Evolutionary conservation across 2,113 vertebrate genomes (phyloP).

Genomic region (Microcebus jonahi): DNA sequence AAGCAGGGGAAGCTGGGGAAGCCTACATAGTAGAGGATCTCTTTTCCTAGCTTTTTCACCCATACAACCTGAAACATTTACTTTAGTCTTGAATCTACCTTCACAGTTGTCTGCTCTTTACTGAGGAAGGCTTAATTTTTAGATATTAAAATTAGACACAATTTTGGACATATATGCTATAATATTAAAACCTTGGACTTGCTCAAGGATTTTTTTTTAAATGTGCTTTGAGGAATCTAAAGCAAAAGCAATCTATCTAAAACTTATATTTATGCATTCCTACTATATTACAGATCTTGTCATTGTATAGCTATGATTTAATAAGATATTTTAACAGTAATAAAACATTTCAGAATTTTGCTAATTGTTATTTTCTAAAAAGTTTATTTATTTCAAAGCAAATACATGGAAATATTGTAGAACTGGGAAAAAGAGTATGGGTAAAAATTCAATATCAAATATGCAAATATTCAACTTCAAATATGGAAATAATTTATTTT

Average conservation of each 20-base stretch:
- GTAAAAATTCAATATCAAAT: constrained; percentile 24
- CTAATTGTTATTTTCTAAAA: constrained; percentile 5
- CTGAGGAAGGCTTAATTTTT: background rate
- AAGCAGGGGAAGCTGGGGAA: background rate
- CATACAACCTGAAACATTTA: background rate
- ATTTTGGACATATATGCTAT: background rate
- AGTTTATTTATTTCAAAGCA: constrained; percentile 8
- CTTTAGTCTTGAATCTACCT: background rate
- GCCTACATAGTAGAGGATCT: background rate
- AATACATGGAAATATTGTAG: background rate
- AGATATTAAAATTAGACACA: background rate
- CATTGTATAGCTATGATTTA: background rate
- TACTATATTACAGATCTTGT: background rate
- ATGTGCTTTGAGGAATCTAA: background rate
- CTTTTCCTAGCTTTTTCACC: background rate
- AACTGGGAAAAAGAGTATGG: background rate
- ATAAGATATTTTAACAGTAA: background rate
- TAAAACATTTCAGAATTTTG: background rate
- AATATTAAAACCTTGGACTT: background rate
- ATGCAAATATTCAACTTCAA: background rate
- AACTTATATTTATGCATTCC: background rate
- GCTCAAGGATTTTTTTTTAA: background rate
- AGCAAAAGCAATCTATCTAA: background rate
- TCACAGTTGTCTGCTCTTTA: background rate
- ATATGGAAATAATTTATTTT: background rate